Evolutionary conservation across 2,113 vertebrate genomes (phyloP), one percentile per base, ranked within the genome.

Genomic region (Bostrychus sinensis): DNA sequence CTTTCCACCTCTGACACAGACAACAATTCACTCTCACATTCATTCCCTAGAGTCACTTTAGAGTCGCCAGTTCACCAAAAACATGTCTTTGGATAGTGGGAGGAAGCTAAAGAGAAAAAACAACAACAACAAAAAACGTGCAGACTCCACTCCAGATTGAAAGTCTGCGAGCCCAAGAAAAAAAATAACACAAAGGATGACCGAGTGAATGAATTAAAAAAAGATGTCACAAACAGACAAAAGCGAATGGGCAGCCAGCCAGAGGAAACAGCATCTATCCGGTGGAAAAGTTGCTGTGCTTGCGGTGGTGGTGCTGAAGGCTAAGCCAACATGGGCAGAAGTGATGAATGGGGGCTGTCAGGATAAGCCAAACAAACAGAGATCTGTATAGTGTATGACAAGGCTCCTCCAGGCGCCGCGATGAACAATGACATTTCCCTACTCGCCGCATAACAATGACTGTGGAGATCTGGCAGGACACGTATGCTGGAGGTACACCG

Each of bases 321-420:
- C 82, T 43, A 62, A 75, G 77, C 74, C 81, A 72, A 70, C 81
- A 41, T 65, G 79, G 37, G 61, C 80, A 56, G 66, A 65, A 50
- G 82, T 88, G 86, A 86, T 85, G 78, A 83, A 85, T 85, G 56
- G 68, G 66, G 39, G 70, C 73, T 78, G 84, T 86, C 86, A 83
- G 73, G 56, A 77, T 71, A 78, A 88, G 71, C 72, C 84, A 83
- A 83, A 86, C 81, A 84, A 84, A 85, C 80, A 70, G 72, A 80
- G 79, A 81, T 79, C 23, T 64, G 80, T 72, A 72, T 3, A 51
- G 75, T 25, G 71, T 41, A 62, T 81, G 84, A 88, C 86, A 80
- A 56, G 55, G 50, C 60, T 71, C 56, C 75, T 80, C 63, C 2
- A n/a, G 75, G 81, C 72, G 10, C 73, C 26, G 62, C 54, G 10